Evolutionary conservation across 2,797 vertebrate genomes (phyloP), one percentile per base, ranked within the genome.

Genomic region (Siniperca scherzeri): DNA sequence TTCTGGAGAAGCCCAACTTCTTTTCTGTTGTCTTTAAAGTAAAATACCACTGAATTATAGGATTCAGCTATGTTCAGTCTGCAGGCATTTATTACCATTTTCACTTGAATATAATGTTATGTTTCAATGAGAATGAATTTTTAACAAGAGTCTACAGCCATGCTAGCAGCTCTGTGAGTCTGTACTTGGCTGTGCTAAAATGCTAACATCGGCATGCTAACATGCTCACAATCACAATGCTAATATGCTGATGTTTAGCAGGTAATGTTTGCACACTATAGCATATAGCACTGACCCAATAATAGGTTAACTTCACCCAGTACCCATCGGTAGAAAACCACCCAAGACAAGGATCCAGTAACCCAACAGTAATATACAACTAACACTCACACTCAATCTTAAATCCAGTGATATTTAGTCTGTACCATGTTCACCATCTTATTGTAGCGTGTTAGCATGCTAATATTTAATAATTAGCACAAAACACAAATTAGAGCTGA

Each of bases 11-110:
- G 74, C 33, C 56, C 27, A 33, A 16, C 19, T 21, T 70, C 62
- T 78, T 21, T 48, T 74, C 8, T 77, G 25, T 57, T 53, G 33
- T 74, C 27, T 57, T 52, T 74, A 14, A 77, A 82, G 22, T 48
- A 67, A 70, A 78, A 68, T 25, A 30, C 9, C 12, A 50, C 52
- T 57, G 10, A 62, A 44, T 64, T 22, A n/a, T 25, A 70, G 9
- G 2, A 53, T 69, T 64, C 22, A 27, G 6, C 46, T 57, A 9
- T 33, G 14, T 65, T 78, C 27, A 38, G 44, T 27, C 6, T 57
- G 33, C 7, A 9, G 70, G 9, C 22, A 66, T 42, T 48, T 55
- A 13, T 70, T 56, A 55, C 6, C 2, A 9, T 77, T 14, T 53
- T 21, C 17, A 38, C 25, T 19, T 33, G 6, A n/a, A 21, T 33